Percentiles rank a stretch among this genome's conserved stretches.
Evolutionary conservation across 2,888 invertebrate genomes (phyloP).

Genomic region (Myopa testacea): DNA sequence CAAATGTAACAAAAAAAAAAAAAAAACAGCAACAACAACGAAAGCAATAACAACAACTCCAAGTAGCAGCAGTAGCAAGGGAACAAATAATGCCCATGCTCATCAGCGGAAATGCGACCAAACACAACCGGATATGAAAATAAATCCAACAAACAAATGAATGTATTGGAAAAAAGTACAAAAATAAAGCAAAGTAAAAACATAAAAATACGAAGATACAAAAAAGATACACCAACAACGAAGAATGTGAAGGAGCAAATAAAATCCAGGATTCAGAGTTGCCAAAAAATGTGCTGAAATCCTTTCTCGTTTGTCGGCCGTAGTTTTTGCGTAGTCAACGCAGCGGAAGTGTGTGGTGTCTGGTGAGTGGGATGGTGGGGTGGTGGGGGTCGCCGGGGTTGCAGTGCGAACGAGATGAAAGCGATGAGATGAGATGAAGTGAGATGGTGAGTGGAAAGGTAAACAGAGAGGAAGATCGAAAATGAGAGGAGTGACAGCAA

Average conservation of each 20-base stretch:
- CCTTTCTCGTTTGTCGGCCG: conserved; percentile 25
- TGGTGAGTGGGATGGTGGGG: conserved; percentile 11
- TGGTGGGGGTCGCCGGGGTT: conserved; percentile 25
- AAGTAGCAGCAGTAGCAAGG: too few species aligned
- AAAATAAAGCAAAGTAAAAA: neutral
- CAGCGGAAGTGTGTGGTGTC: conserved; percentile 13
- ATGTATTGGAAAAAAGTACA: conserved; percentile 9
- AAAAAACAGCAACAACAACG: neutral
- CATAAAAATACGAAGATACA: neutral
- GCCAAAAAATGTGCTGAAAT: conserved; percentile 35
- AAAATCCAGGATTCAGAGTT: neutral
- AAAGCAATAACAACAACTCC: conserved; percentile 5
- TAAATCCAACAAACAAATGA: conserved; percentile 42
- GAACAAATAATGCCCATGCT: neutral
- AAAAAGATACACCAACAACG: neutral
- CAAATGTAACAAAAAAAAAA: neutral
- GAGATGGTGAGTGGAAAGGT: neutral
- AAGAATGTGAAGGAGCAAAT: neutral
- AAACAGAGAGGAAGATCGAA: neutral
- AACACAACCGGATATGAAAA: conserved; percentile 58
- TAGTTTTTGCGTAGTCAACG: conserved; percentile 35
- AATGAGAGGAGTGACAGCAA: neutral
- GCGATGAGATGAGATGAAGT: neutral
- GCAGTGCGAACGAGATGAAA: neutral
- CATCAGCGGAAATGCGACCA: conserved; percentile 60